Evolutionary conservation across 2,888 invertebrate genomes (phyloP).

Genomic region (Drosophila tanythrix): DNA sequence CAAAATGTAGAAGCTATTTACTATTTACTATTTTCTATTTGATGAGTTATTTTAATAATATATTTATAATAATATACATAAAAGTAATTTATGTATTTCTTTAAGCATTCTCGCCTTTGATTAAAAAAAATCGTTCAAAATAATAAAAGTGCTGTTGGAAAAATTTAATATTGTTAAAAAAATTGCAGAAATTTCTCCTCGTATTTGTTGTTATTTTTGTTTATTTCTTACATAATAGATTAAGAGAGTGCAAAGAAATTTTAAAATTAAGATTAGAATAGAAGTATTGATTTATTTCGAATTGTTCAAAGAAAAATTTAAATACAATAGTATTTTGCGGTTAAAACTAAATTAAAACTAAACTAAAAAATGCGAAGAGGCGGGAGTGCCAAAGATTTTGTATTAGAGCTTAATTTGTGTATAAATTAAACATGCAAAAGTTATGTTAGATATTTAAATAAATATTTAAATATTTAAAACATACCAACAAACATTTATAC

Average conservation of each 20-base stretch:
- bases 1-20: background rate
- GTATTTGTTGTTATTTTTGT: background rate
- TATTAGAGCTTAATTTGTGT: background rate
- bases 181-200: background rate
- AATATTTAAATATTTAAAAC: background rate
- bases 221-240: background rate
- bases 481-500: background rate
- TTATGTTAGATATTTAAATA: background rate
- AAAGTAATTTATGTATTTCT: background rate
- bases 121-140: background rate
- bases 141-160: background rate
- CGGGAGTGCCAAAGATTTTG: background rate
- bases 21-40: background rate
- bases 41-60: background rate
- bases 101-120: background rate
- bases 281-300: background rate
- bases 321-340: fast-evolving
- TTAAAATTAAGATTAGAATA: background rate
- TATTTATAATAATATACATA: too few relatives aligned
- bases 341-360: background rate
- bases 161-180: background rate
- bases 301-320: background rate
- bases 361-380: background rate
- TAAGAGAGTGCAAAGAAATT: background rate
- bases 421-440: background rate